Conservation (phyloP, 2,113 vertebrate genomes). For the Lycaon pictus region DNA sequence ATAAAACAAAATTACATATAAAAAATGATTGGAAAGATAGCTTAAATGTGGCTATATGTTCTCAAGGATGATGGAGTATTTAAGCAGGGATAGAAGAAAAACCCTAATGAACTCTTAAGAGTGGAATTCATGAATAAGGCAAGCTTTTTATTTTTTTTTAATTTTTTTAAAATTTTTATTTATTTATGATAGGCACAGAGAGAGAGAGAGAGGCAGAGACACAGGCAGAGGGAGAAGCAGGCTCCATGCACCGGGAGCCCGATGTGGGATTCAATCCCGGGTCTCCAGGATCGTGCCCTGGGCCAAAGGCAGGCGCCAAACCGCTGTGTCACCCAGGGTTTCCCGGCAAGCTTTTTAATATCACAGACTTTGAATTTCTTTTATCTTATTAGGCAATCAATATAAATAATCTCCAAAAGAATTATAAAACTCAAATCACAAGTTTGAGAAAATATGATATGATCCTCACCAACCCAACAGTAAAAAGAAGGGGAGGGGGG, state of each 20-base stretch:
- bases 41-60: background rate
- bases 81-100: background rate
- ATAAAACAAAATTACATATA: background rate
- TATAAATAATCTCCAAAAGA: constrained; percentile 25
- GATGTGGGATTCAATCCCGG: no score
- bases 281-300: no score
- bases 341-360: background rate
- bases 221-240: no score
- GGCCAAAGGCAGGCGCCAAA: no score
- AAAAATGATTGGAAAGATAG: background rate
- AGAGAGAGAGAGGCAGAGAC: no score
- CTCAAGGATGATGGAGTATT: background rate
- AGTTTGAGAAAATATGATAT: background rate
- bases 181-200: no score
- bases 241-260: no score
- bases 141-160: background rate
- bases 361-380: background rate
- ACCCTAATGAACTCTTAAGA: background rate
- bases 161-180: no score
- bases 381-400: background rate
- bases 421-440: constrained; percentile 1
- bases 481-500: background rate
- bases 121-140: background rate
- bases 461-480: background rate
- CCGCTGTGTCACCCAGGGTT: no score